These are phyloP conservation scores for Acanthisitta chloris DNA, from an alignment of 2,113 vertebrate genomes.

Conservation along the genomic window DNA sequence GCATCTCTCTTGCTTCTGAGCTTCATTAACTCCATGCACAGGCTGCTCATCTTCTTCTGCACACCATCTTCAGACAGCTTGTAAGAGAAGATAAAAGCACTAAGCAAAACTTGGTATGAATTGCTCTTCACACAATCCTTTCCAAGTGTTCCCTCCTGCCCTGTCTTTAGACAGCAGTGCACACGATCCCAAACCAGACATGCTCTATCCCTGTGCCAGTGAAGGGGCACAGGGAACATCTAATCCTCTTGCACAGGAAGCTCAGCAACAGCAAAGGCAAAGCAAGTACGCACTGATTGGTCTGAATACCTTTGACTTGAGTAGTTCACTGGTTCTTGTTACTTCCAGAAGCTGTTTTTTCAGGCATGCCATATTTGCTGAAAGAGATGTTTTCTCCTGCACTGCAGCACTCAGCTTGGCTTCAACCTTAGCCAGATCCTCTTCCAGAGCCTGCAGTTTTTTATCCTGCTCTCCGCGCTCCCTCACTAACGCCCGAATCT, in stretches of 20 bases:
- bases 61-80: conserved; percentile 87
- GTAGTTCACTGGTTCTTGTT: conserved; percentile 85
- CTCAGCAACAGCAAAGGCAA: background rate
- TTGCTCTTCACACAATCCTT: background rate
- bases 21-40: conserved; percentile 89
- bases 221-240: rapidly evolving
- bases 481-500: conserved; percentile 88
- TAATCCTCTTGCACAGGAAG: background rate
- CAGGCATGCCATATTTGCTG: conserved; percentile 81
- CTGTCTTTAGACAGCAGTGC: background rate
- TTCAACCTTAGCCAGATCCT: conserved; percentile 85
- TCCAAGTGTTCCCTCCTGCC: rapidly evolving
- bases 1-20: conserved; percentile 83
- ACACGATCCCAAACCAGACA: background rate
- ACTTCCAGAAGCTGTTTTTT: conserved; percentile 88
- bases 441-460: conserved; percentile 77
- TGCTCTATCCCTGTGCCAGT: background rate
- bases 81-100: background rate
- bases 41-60: conserved; percentile 86
- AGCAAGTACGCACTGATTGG: rapidly evolving
- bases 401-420: conserved; percentile 82
- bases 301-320: conserved; percentile 88
- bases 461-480: conserved; percentile 87
- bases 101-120: background rate
- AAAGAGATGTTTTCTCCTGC: conserved; percentile 86